Base-by-base conservation (phyloP, 2,888 invertebrate species). In the Spicauda simplicius region DNA sequence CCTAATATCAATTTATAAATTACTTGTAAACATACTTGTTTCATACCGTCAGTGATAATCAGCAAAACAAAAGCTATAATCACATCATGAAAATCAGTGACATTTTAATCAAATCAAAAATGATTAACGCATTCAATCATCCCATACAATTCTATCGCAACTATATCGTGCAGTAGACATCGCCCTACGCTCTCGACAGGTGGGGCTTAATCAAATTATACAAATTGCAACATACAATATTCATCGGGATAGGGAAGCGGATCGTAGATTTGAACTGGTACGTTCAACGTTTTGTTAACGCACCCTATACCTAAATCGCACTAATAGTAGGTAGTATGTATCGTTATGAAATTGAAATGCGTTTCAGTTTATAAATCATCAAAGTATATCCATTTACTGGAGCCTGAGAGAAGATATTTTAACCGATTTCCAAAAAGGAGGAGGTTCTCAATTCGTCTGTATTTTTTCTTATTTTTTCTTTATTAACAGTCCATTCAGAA, bases 161-260 rank as follows among this genome's bases (percentile, higher is more conserved):
- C 60, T 59, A 59, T 45, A 18, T 12, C 10, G 41, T 62, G 30
- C 12, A 20, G 61, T 7, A 53, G 60, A 66, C 64, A 48, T 55
- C 58, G 52, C 54, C 50, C 60, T 56, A 33, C 59, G 66, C 50
- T 56, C 60, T 41, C 61, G 58, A 75, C 78, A 80, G 88, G 88
- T 87, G 79, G 85, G 80, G 80, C 80, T 80, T 90, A 90, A 92
- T 91, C 91, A 90, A 93, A 93, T 93, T 92, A 92, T 83, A 91
- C 90, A 92, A 92, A 93, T 93, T 92, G 91, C 89, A 85, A 86
- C 88, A 91, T 93, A 87, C 88, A 93, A 91, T 92, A 93, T 93
- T 91, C 91, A 93, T 90, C 68, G 79, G 58, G 69, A 57, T 86
- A 87, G 88, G 80, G 90, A 80, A 67, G 86, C 63, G 71, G 69